A percentile compares a stretch with the other conserved stretches of the same genome.
These are phyloP conservation scores for Poecilia wingei DNA, from an alignment of 2,797 vertebrate species.

Conservation along the genomic window DNA sequence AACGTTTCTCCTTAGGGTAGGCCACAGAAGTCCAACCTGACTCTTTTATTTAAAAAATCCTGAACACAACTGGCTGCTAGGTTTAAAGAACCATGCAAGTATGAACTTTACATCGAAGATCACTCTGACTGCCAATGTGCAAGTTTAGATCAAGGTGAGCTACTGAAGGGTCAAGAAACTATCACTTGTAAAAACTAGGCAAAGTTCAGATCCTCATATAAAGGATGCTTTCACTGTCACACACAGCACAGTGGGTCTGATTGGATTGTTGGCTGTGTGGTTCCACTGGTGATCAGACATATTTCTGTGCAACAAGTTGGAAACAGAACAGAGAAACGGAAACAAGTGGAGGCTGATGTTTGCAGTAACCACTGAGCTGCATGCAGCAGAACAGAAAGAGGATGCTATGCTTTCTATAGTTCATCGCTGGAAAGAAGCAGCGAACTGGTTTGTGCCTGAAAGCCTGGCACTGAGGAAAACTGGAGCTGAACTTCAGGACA, in stretches of 20 bases:
- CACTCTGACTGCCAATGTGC: too few species aligned
- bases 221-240: neutral
- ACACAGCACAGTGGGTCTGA: neutral
- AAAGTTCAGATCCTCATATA: neutral
- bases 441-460: neutral
- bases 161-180: too few species aligned
- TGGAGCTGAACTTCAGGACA: neutral
- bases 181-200: neutral
- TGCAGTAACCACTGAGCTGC: neutral
- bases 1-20: neutral
- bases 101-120: too few species aligned
- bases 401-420: neutral
- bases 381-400: neutral
- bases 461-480: neutral
- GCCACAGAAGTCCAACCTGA: neutral
- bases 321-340: neutral
- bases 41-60: neutral
- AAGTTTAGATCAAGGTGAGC: too few species aligned
- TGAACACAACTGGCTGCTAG: neutral
- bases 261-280: neutral
- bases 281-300: neutral
- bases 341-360: neutral
- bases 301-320: neutral
- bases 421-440: neutral
- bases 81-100: neutral